phyloP scores from a whole-genome alignment of 2,797 vertebrate species.

The Zenarchopterus dispar region DNA sequence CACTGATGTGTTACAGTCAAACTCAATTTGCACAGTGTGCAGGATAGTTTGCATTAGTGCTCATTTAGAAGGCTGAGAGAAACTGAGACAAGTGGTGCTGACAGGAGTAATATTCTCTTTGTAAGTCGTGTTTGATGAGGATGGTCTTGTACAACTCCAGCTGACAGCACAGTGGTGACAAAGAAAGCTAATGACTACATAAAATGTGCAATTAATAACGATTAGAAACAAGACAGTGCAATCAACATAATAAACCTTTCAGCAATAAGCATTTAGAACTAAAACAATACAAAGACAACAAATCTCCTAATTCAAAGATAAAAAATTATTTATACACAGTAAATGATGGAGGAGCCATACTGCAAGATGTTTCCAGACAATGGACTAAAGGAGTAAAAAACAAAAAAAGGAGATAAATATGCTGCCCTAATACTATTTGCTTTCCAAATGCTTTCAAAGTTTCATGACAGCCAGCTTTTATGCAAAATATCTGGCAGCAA shows the following conservation, averaged over 20 bases:
- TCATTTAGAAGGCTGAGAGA: constrained; percentile 33
- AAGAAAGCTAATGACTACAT: constrained; percentile 36
- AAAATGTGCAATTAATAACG: constrained; percentile 37
- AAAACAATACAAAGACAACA: neutral
- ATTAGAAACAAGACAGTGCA: constrained; percentile 4
- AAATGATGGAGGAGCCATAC: constrained; percentile 27
- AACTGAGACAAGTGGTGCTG: constrained; percentile 29
- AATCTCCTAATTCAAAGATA: neutral
- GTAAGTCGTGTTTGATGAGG: constrained; percentile 43
- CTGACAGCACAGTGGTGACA: constrained; percentile 38
- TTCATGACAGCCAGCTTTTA: constrained; percentile 3
- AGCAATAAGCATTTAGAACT: neutral
- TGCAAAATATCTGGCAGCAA: constrained; percentile 4
- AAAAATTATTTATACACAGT: neutral
- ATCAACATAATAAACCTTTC: constrained; percentile 7
- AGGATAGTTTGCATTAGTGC: constrained; percentile 41
- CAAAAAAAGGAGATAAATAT: constrained; percentile 16
- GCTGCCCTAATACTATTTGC: neutral
- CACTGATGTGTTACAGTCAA: constrained; percentile 41
- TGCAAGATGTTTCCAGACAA: neutral
- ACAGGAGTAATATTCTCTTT: constrained; percentile 26
- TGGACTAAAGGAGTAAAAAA: neutral
- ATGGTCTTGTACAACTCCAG: constrained; percentile 28
- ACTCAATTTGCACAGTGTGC: constrained; percentile 49
- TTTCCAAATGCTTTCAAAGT: constrained; percentile 14